A percentile compares a stretch with the other conserved stretches of the same genome.
phyloP scores from a whole-genome alignment of 1,140 invertebrate genomes.

The Augochlora pura region DNA sequence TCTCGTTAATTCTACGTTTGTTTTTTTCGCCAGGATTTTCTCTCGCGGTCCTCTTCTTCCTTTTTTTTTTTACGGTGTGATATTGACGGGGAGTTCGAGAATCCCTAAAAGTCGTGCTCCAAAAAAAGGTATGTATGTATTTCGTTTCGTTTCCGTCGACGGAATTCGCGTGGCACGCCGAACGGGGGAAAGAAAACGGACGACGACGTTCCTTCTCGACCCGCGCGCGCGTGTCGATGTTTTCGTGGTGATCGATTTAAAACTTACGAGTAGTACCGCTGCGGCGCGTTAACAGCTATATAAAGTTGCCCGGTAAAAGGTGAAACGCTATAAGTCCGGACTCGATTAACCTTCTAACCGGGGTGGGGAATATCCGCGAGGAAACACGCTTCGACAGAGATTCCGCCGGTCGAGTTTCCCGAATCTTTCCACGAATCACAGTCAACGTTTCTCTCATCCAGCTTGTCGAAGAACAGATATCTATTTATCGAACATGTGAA shows the following conservation, averaged over 20 bases:
- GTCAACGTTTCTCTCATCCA: no score
- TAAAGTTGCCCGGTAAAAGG: not conserved
- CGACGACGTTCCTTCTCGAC: not conserved
- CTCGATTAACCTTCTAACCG: slow-evolving; percentile 1
- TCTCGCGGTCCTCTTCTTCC: not conserved
- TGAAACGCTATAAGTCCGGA: slow-evolving; percentile 1
- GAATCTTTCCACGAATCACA: no score
- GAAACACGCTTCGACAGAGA: no score
- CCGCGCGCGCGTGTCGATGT: not conserved
- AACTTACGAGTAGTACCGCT: slow-evolving; percentile 7
- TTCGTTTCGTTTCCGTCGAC: not conserved
- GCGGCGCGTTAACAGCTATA: not conserved
- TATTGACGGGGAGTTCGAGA: slow-evolving; percentile 21
- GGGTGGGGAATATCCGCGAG: no score
- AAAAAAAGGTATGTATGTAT: slow-evolving; percentile 8
- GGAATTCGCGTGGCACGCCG: slow-evolving; percentile 3
- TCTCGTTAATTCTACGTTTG: slow-evolving; percentile 7
- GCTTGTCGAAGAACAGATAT: no score
- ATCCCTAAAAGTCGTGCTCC: slow-evolving; percentile 24
- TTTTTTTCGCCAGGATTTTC: not conserved
- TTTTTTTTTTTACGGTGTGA: slow-evolving; percentile 20
- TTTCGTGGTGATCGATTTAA: slow-evolving; percentile 21
- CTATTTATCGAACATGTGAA: no score
- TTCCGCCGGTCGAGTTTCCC: no score
- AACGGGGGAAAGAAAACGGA: not conserved